A percentile compares a stretch with the other conserved stretches of the same genome.
Evolutionary conservation across 1,140 invertebrate species (phyloP).

Genomic region (Neodiprion pinetum): DNA sequence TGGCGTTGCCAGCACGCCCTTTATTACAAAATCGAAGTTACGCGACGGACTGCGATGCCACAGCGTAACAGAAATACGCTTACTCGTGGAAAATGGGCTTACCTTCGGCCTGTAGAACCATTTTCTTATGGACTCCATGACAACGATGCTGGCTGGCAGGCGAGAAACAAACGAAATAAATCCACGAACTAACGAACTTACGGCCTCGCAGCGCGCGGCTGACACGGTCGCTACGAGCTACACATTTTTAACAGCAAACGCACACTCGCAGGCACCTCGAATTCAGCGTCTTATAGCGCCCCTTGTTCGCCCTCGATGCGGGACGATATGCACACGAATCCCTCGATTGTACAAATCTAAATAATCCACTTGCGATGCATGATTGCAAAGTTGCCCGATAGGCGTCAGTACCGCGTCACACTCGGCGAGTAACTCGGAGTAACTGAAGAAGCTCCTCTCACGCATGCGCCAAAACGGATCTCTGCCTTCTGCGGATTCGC

Average conservation of each 20-base stretch:
- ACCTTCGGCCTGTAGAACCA: constrained; percentile 94
- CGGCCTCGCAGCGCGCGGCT: constrained; percentile 29
- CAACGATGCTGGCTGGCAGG: background rate
- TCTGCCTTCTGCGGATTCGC: background rate
- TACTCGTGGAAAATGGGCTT: constrained; percentile 48
- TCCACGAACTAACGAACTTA: background rate
- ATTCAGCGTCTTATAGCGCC: background rate
- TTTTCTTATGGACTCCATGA: constrained; percentile 89
- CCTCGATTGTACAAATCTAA: constrained; percentile 1
- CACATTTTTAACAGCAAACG: background rate
- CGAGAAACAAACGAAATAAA: background rate
- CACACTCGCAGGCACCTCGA: background rate
- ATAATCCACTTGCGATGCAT: background rate
- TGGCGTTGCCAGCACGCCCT: too few relatives aligned
- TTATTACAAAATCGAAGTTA: too few relatives aligned
- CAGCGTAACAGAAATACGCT: background rate
- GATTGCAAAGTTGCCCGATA: background rate
- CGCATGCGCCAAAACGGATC: background rate
- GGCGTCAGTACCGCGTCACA: background rate
- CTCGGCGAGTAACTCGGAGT: too few relatives aligned
- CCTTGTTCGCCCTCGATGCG: background rate
- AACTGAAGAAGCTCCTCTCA: background rate
- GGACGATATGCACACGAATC: background rate
- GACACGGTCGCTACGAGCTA: background rate
- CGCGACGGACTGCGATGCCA: too few relatives aligned